Evolutionary conservation across 2,113 vertebrate species (phyloP).

Genomic region (Malurus melanocephalus): DNA sequence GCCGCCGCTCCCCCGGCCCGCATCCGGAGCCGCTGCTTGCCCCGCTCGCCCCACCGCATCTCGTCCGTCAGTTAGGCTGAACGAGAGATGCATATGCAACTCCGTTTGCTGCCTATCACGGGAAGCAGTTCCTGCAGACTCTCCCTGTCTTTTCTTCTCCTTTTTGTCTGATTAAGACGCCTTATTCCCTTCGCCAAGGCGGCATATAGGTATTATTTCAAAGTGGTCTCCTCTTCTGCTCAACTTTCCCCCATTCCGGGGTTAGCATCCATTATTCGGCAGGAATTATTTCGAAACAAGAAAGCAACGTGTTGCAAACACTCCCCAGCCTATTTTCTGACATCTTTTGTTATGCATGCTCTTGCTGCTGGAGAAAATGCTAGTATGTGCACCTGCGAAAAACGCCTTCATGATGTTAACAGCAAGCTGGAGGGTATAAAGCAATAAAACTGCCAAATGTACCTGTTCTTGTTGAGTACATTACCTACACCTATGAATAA

Average conservation of each 20-base stretch:
- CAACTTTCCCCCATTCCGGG: not conserved
- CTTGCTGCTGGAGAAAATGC: slow-evolving; percentile 16
- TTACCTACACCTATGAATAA: slow-evolving; percentile 44
- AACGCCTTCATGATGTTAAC: slow-evolving; percentile 54
- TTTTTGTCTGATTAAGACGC: not conserved
- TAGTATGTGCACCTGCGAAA: slow-evolving; percentile 65
- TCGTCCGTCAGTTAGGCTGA: not conserved
- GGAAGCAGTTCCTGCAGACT: not conserved
- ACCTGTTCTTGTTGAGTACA: slow-evolving; percentile 51
- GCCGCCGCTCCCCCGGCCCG: not conserved
- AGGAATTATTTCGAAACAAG: slow-evolving; percentile 14
- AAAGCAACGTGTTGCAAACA: not conserved
- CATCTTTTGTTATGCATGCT: not conserved
- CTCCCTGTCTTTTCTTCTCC: not conserved
- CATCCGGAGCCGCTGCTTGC: not conserved
- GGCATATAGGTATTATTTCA: not conserved
- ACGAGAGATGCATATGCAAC: not conserved
- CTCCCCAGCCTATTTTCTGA: not conserved
- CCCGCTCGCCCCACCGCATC: not conserved
- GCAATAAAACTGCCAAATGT: slow-evolving; percentile 69
- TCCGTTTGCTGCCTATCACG: not conserved
- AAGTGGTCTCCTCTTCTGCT: not conserved
- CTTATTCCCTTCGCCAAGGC: not conserved
- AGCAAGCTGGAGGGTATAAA: slow-evolving; percentile 67
- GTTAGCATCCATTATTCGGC: not conserved